Base-by-base conservation (phyloP, 2,797 vertebrate species). In the Kryptolebias ocellatus region DNA sequence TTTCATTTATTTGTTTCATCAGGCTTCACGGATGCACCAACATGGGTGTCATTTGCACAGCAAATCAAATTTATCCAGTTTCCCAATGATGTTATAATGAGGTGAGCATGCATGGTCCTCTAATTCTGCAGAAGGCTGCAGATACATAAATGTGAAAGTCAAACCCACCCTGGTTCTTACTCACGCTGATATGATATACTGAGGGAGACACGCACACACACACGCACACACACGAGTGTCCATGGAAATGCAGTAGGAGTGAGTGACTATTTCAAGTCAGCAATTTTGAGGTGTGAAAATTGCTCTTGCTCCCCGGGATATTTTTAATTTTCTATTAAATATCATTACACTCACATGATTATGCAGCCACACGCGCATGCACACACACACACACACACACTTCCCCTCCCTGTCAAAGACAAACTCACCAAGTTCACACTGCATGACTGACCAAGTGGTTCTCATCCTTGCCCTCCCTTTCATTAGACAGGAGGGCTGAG, bases 291-390 rank as follows among this genome's bases (percentile, higher is more conserved):
- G 68, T 72, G 76, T 81, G 67, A 80, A 89, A 88, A 88, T 81
- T 78, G 71, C 65, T 78, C 64, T 72, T 56, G 75, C 83, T 79
- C 73, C 81, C 78, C 51, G 29, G 81, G 85, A 85, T 87, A 90
- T 88, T 91, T 91, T 85, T 81, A 90, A 89, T 89, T 89, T 84
- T 76, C 78, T 78, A 85, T 85, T 81, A 82, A 77, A 74, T 70
- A 75, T 84, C 78, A 81, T 83, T 81, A 83, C 46, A 37, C 69
- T 63, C 20, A 20, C 66, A 59, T 79, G 67, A 71, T 76, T 75
- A 64, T 67, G 53, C 64, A 70, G 42, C 15, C 18, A 34, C 60
- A 64, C 68, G 50, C 65, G 59, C 55, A 55, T 56, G 44, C 51
- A 18, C 67, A 56, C 12, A 37, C 28, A 16, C 60, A 57, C 63